Conservation (phyloP, 2,797 vertebrate genomes). For the Picus viridis region DNA sequence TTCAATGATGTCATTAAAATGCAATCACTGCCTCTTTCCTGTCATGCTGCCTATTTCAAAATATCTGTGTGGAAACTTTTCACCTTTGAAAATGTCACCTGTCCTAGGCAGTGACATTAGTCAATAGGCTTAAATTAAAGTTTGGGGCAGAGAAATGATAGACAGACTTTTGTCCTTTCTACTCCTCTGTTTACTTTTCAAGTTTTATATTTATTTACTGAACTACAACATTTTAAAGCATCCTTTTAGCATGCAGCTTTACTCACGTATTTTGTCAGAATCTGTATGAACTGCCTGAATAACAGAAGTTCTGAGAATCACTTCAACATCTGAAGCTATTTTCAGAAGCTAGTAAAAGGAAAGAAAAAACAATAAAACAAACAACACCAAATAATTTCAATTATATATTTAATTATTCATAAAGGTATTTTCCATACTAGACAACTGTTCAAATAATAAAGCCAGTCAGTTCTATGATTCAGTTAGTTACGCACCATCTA, state of each 20-base stretch:
- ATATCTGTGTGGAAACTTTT: neutral
- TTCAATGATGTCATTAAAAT: neutral
- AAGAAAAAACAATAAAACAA: neutral
- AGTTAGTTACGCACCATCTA: neutral
- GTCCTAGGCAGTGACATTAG: neutral
- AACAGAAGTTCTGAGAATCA: conserved; percentile 81
- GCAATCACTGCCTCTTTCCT: neutral
- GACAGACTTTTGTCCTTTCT: neutral
- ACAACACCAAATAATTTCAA: neutral
- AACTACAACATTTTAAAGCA: neutral
- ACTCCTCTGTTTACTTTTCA: neutral
- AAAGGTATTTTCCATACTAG: neutral
- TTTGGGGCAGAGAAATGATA: neutral
- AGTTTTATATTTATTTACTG: neutral
- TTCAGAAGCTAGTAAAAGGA: conserved; percentile 71
- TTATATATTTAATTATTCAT: neutral
- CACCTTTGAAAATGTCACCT: neutral
- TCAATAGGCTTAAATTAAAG: neutral
- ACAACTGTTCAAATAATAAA: neutral
- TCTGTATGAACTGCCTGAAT: conserved; percentile 80
- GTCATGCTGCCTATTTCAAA: neutral
- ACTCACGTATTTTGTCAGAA: conserved; percentile 74
- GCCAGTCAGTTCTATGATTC: neutral
- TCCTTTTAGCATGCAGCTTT: neutral
- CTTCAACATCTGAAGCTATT: conserved; percentile 81